A percentile compares a stretch with the other conserved stretches of the same genome.
phyloP scores from a whole-genome alignment of 2,113 vertebrate species.

The Axis porcinus region DNA sequence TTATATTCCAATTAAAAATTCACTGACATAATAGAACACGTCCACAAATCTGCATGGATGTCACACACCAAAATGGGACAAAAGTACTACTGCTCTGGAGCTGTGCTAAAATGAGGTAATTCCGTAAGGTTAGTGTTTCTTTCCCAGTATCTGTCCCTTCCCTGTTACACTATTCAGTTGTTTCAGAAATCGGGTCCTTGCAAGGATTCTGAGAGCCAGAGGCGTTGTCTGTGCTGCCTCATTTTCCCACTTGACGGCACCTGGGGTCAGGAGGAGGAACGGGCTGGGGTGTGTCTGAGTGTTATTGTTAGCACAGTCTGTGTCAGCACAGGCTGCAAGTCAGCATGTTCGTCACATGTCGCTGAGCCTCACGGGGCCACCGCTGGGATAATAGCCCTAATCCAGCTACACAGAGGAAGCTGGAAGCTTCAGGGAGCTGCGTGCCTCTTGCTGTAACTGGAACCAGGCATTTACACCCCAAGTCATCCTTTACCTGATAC shows the following conservation, averaged over 20 bases:
- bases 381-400: conserved; percentile 1
- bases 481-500: background rate
- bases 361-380: background rate
- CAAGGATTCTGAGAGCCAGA: conserved; percentile 1
- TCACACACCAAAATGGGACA: background rate
- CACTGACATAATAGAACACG: background rate
- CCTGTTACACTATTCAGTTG: background rate
- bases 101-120: background rate
- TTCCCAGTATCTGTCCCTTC: background rate
- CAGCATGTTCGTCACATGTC: conserved; percentile 19
- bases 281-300: background rate
- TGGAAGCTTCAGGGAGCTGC: background rate
- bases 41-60: background rate
- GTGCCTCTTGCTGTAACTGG: background rate
- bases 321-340: background rate
- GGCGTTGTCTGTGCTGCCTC: background rate
- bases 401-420: background rate
- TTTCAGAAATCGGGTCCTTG: background rate
- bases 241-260: background rate
- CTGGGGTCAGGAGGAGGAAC: background rate
- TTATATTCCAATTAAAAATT: background rate
- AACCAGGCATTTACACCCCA: background rate
- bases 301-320: conserved; percentile 25
- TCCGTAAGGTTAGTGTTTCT: background rate
- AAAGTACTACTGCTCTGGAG: background rate